These are phyloP conservation scores for Drosophila simulans DNA, from an alignment of 1,140 invertebrate genomes.

Conservation along the genomic window DNA sequence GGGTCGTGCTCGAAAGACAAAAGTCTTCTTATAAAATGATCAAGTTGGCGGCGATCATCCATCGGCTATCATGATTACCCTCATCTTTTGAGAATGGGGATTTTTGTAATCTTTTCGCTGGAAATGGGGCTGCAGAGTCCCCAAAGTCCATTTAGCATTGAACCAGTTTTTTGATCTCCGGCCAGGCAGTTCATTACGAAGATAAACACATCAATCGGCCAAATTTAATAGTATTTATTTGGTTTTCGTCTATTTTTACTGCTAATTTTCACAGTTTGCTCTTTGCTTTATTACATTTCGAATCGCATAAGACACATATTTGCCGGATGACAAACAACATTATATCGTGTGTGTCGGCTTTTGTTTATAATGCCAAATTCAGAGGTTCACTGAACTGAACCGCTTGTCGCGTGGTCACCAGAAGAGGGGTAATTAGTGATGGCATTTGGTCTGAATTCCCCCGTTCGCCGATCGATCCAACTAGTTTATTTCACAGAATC, in stretches of 20 bases:
- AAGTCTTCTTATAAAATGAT: slow-evolving; percentile 62
- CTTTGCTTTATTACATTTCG: slow-evolving; percentile 40
- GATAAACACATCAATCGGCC: slow-evolving; percentile 60
- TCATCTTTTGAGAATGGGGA: slow-evolving; percentile 45
- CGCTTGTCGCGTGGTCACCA: slow-evolving; percentile 1
- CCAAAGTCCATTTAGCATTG: slow-evolving; percentile 34
- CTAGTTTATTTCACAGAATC: slow-evolving; percentile 1
- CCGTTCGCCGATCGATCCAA: not conserved
- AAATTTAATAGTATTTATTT: slow-evolving; percentile 43
- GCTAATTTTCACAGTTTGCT: slow-evolving; percentile 71
- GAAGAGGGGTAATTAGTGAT: slow-evolving; percentile 12
- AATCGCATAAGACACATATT: slow-evolving; percentile 21
- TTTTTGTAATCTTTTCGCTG: slow-evolving; percentile 49
- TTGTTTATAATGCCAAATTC: slow-evolving; percentile 40
- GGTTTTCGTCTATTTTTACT: slow-evolving; percentile 31
- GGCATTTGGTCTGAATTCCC: slow-evolving; percentile 8
- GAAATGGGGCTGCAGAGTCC: slow-evolving; percentile 5
- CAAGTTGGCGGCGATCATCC: slow-evolving; percentile 54
- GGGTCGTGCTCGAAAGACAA: slow-evolving; percentile 47
- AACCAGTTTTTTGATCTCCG: slow-evolving; percentile 14
- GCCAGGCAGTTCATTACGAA: slow-evolving; percentile 7
- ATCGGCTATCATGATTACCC: slow-evolving; percentile 21
- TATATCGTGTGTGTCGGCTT: slow-evolving; percentile 12
- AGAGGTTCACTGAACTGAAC: slow-evolving; percentile 35
- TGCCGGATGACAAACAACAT: slow-evolving; percentile 36